phyloP scores from a whole-genome alignment of 2,113 vertebrate species.

The Sinocyclocheilus anophthalmus region DNA sequence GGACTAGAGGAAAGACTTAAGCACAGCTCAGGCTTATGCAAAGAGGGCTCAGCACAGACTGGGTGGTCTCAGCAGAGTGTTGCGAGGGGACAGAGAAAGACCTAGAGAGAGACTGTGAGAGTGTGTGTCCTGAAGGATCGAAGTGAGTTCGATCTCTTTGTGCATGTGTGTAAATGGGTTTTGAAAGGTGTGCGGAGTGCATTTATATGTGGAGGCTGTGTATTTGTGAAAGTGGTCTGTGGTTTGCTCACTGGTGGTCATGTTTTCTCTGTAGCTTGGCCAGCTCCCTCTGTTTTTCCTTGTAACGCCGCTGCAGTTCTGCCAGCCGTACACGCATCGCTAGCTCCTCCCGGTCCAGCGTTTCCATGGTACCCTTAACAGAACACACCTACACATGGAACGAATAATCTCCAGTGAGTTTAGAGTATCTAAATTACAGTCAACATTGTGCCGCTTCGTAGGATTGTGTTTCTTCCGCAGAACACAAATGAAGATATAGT shows the following conservation, averaged over 20 bases:
- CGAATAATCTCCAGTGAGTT: conserved; percentile 48
- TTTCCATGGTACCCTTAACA: conserved; percentile 90
- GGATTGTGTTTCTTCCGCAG: background rate
- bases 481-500: background rate
- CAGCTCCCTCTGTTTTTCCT: conserved; percentile 96
- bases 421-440: background rate
- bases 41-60: conserved; percentile 50
- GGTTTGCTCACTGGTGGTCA: conserved; percentile 82
- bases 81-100: conserved; percentile 40
- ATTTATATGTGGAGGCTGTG: conserved; percentile 53
- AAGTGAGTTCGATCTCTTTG: conserved; percentile 12
- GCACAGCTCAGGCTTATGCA: conserved; percentile 52
- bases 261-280: conserved; percentile 90
- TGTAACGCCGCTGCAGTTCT: conserved; percentile 91
- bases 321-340: conserved; percentile 91
- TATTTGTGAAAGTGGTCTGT: conserved; percentile 31
- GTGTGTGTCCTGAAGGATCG: background rate
- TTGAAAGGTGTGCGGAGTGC: conserved; percentile 38
- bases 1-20: conserved; percentile 51
- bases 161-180: conserved; percentile 8
- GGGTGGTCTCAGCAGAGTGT: conserved; percentile 52
- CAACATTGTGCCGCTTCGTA: background rate
- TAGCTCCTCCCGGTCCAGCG: conserved; percentile 91
- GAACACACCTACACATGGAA: conserved; percentile 85
- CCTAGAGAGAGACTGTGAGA: conserved; percentile 18